These are phyloP conservation scores for Budorcas taxicolor DNA, from an alignment of 2,113 vertebrate species.

Conservation along the genomic window DNA sequence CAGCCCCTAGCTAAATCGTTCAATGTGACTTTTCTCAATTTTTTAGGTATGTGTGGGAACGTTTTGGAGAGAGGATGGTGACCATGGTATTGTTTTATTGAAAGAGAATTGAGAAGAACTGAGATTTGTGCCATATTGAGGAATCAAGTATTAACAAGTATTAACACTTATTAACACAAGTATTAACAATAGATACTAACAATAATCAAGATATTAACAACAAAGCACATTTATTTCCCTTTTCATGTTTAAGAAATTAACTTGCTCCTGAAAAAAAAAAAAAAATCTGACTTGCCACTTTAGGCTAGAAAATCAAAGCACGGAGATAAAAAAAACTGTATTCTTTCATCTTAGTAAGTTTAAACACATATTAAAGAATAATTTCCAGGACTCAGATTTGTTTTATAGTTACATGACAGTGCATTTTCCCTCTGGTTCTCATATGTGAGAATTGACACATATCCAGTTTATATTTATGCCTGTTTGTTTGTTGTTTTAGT, in stretches of 20 bases:
- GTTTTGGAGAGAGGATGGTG: too few species aligned
- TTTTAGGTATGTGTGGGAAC: neutral
- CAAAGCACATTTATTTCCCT: neutral
- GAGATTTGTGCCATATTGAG: neutral
- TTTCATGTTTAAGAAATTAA: neutral
- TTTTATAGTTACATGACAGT: neutral
- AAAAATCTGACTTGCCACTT: neutral
- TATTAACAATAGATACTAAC: neutral
- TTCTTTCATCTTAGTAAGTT: neutral
- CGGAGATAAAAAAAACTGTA: neutral
- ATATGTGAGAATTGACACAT: neutral
- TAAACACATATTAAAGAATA: neutral
- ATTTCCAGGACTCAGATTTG: neutral
- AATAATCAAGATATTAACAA: neutral
- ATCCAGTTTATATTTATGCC: neutral
- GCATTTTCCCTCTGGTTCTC: neutral
- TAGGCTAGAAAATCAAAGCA: neutral
- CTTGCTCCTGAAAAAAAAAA: neutral
- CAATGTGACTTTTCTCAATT: neutral
- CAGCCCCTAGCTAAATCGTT: neutral
- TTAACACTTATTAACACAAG: neutral
- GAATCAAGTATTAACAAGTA: neutral
- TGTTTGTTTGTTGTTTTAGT: neutral
- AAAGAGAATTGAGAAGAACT: neutral
- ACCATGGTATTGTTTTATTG: neutral